These are phyloP conservation scores for Xyrauchen texanus DNA, from an alignment of 2,113 vertebrate genomes.

Conservation along the genomic window DNA sequence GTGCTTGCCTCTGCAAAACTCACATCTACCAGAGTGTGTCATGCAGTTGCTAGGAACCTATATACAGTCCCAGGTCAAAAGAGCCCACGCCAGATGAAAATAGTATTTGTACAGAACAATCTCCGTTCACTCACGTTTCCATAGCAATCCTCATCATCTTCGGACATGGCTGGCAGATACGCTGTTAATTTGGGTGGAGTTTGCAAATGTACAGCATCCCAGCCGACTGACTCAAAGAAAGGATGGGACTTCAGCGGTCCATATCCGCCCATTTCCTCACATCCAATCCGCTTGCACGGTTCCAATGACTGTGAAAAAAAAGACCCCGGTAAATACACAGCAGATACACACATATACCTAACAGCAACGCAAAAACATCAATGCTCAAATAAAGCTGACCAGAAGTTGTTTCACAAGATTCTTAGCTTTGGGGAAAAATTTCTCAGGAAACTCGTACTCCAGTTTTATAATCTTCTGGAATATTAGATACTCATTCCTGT, in stretches of 20 bases:
- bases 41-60: no score
- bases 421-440: slow-evolving; percentile 98
- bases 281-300: slow-evolving; percentile 90
- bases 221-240: slow-evolving; percentile 91
- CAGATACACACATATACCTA: no score
- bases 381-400: slow-evolving; percentile 74
- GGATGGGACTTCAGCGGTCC: slow-evolving; percentile 88
- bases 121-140: slow-evolving; percentile 86
- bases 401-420: slow-evolving; percentile 94
- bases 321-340: not conserved
- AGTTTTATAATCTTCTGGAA: slow-evolving; percentile 99
- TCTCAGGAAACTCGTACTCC: slow-evolving; percentile 99
- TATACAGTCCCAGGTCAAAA: no score
- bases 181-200: slow-evolving; percentile 96
- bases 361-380: not conserved
- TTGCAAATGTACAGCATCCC: slow-evolving; percentile 90
- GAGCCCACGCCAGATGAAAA: no score
- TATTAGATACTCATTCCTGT: slow-evolving; percentile 98
- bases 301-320: slow-evolving; percentile 83
- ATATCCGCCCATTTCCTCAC: slow-evolving; percentile 95
- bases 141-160: slow-evolving; percentile 98
- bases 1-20: not conserved
- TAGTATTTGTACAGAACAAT: no score
- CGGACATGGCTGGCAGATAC: slow-evolving; percentile 96
- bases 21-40: no score